Evolutionary conservation across 1,140 invertebrate species (phyloP), one percentile per base, ranked within the genome.

Genomic region (Drosophila nigromelanica): DNA sequence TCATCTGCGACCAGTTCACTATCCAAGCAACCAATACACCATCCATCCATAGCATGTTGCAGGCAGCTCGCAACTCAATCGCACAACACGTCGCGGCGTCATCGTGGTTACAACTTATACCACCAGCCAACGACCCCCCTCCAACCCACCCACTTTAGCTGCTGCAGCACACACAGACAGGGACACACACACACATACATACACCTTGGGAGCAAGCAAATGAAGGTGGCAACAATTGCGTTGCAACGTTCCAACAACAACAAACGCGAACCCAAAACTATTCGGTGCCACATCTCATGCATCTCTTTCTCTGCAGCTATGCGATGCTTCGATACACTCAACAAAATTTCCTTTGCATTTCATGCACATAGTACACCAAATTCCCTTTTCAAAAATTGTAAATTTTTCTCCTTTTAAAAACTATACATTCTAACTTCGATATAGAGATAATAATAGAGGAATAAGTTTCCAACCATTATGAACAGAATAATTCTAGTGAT

Each of bases 211-310:
- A 35, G 8, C 45, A 73, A 55, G 67, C 45, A 72, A 64, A 82
- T 71, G 72, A 79, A 82, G 72, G 80, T 83, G 80, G 80, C 80
- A 83, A 73, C 80, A 80, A 85, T 80, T 76, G 73, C 76, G 80
- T 61, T 78, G 79, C 71, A 81, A 21, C 10, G 47, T 43, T 15
- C 42, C 42, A 43, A n/a, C 40, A 42, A 42, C 40, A 42, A 42
- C 40, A 42, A 42, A n/a, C 15, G 42, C 42, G 8, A 8, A 27
- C 47, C 47, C 47, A 48, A 48, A 48, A 48, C 47, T 48, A 48
- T 48, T 48, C 47, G 18, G 21, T 47, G 5, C 10, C 45, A 21
- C 18, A 47, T 47, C 45, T 12, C 15, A 21, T 15, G 45, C 45
- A 24, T 47, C 21, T 43, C 14, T 10, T 15, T 45, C 33, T 10